Evolutionary conservation across 2,113 vertebrate species (phyloP).

Genomic region (Alligator mississippiensis): DNA sequence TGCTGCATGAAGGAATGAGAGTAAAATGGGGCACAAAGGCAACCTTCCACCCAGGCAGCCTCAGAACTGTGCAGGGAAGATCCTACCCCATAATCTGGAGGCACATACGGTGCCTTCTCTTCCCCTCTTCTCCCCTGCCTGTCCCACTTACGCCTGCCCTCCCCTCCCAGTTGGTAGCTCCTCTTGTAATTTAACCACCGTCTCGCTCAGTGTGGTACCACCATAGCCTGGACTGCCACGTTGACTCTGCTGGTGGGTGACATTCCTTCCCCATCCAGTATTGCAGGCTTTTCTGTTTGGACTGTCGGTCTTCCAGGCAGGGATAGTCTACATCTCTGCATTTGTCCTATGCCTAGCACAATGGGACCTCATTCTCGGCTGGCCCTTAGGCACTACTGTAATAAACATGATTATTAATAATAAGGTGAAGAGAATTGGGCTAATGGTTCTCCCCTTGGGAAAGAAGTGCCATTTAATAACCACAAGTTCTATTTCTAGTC

Average conservation of each 20-base stretch:
- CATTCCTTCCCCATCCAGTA: too few relatives aligned
- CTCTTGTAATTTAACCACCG: not conserved
- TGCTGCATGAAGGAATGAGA: not conserved
- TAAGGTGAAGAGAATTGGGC: constrained; percentile 5
- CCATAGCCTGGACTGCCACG: not conserved
- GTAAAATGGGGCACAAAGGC: rapidly evolving
- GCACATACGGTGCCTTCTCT: not conserved
- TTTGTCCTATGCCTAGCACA: constrained; percentile 31
- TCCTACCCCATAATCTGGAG: not conserved
- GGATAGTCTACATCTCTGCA: not conserved
- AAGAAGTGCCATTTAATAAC: constrained; percentile 36
- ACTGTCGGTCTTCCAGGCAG: not conserved
- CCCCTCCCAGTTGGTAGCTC: not conserved
- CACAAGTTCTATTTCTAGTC: constrained; percentile 38
- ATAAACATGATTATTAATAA: constrained; percentile 50
- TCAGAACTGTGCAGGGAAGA: rapidly evolving
- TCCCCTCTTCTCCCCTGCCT: not conserved
- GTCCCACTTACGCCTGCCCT: not conserved
- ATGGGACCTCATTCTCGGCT: not conserved
- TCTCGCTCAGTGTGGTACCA: not conserved
- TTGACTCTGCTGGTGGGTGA: not conserved
- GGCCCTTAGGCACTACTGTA: constrained; percentile 30
- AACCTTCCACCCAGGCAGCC: rapidly evolving
- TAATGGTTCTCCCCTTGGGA: constrained; percentile 1
- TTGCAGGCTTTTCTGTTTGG: too few relatives aligned